Base-by-base conservation (phyloP, 2,113 vertebrate genomes). In the Toxostoma redivivum region DNA sequence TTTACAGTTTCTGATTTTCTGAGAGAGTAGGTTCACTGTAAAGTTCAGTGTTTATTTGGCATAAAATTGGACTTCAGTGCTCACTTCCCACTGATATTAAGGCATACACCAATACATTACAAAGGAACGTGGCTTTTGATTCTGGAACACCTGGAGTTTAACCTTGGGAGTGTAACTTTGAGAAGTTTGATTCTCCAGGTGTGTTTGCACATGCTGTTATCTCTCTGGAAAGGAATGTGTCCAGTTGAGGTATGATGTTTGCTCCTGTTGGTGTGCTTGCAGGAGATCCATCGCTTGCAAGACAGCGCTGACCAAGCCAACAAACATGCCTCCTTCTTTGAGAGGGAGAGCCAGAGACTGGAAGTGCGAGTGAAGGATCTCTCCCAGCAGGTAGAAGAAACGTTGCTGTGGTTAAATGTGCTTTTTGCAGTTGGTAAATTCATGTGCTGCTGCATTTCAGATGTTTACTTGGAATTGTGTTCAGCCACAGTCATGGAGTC, bases 211-310 rank as follows among this genome's bases (percentile, higher is more conserved):
- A 2, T 48, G 50, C 8, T 1, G 2, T 69, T 53, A 8, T 18
- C 45, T 56, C 19, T 73, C 19, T 76, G 83, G 24, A 48, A 40
- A 58, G 15, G 54, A 54, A 22, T 23, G 28, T 57, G 28, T 58
- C n/a, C 15, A 66, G 31, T 20, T 65, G 31, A 85, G 42, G 76
- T 91, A 65, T 86, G 35, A 5, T 13, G 10, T 72, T 23, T 61
- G 65, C 74, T 64, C 38, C 56, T 72, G 58, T 94, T 78, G 40
- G 7, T 79, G 10, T 90, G 17, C 38, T 93, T 81, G 74, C 95
- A 99, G 99, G 99, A 99, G 95, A 99, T 99, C 81, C 98, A 99
- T 20, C 98, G 98, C 45, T 95, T 99, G 53, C 99, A 99, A 93
- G 99, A 98, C 25, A 98, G 98, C 5, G 96, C 98, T 1, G 99